Evolutionary conservation across 2,888 invertebrate genomes (phyloP).

Genomic region (Lumbricus terrestris): DNA sequence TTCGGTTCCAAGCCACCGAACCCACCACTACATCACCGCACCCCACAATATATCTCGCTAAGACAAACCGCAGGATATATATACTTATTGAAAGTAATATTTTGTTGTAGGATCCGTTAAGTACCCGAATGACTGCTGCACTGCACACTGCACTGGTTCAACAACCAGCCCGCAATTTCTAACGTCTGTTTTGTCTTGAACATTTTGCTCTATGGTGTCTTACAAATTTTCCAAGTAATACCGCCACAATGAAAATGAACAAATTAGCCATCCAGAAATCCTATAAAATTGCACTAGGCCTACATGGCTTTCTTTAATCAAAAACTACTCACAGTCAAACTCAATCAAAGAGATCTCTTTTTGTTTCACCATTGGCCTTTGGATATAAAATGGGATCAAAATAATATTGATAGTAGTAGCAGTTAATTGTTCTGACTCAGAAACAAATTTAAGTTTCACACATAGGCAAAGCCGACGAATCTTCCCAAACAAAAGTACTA

Average conservation of each 20-base stretch:
- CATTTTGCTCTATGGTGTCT: neutral
- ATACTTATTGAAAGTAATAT: neutral
- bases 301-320: neutral
- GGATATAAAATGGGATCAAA: neutral
- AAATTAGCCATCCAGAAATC: neutral
- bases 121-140: neutral
- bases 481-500: neutral
- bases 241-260: neutral
- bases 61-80: too few relatives aligned
- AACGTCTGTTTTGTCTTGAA: neutral
- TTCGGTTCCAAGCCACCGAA: too few relatives aligned
- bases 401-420: neutral
- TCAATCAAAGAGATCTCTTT: neutral
- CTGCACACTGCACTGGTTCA: neutral
- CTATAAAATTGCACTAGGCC: neutral
- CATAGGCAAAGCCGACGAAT: too few relatives aligned
- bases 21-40: too few relatives aligned
- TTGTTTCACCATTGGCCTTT: neutral
- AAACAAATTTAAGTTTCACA: neutral
- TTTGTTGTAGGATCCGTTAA: neutral
- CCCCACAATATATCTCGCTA: too few relatives aligned
- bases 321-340: neutral
- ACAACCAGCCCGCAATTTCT: neutral
- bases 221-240: neutral
- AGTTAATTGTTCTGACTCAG: neutral